Conservation (phyloP, 2,888 invertebrate species). For the Torymus auratus region DNA sequence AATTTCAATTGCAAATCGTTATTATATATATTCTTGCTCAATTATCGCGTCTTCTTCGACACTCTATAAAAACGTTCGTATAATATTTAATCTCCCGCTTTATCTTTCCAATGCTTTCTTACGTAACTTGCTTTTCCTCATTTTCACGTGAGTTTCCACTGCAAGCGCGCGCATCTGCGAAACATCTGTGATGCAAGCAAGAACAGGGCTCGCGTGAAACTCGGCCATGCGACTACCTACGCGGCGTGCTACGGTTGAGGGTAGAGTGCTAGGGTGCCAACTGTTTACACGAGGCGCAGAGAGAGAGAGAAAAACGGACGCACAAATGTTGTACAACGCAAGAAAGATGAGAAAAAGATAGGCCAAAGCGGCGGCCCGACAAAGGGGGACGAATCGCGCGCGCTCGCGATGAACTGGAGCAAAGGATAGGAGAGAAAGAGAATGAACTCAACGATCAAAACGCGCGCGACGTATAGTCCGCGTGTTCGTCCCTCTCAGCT, state of each 20-base stretch:
- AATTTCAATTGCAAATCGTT: background rate
- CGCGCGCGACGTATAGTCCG: constrained; percentile 5
- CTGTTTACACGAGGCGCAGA: constrained; percentile 3
- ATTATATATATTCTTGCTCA: no score
- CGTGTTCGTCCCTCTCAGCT: constrained; percentile 20
- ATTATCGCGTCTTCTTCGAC: no score
- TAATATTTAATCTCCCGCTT: no score
- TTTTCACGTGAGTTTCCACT: no score
- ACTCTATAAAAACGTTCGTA: no score
- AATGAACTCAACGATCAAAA: constrained; percentile 11
- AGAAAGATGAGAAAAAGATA: constrained; percentile 8
- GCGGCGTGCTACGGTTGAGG: no score
- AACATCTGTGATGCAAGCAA: background rate
- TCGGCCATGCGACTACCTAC: no score
- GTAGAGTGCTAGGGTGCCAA: constrained; percentile 11
- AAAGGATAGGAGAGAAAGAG: background rate
- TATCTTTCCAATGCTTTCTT: no score
- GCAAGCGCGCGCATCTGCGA: constrained; percentile 4
- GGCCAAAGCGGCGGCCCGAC: background rate
- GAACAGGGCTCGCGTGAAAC: background rate
- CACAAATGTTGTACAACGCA: constrained; percentile 1
- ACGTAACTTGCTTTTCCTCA: no score
- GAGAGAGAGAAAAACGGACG: constrained; percentile 24
- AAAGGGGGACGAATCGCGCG: constrained; percentile 15
- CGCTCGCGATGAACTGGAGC: background rate